phyloP scores from a whole-genome alignment of 2,888 invertebrate species.

The Fragum fragum region DNA sequence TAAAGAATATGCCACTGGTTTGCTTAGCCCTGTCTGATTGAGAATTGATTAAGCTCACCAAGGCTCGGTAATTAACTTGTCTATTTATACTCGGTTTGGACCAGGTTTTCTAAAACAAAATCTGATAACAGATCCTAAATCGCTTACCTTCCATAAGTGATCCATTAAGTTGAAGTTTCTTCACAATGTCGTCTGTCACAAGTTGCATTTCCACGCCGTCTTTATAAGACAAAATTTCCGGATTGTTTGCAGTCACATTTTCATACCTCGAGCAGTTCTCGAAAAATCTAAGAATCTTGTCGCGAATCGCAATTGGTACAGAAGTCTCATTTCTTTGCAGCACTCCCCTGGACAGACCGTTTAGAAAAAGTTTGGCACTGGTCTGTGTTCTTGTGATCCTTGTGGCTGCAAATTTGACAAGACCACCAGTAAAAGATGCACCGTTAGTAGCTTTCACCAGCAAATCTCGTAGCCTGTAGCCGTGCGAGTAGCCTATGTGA shows the following conservation, averaged over 20 bases:
- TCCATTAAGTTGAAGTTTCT: constrained; percentile 26
- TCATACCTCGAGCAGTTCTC: constrained; percentile 77
- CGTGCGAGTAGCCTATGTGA: background rate
- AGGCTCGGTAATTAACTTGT: too few relatives aligned
- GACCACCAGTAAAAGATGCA: constrained; percentile 49
- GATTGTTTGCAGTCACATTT: constrained; percentile 72
- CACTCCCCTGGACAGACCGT: constrained; percentile 69
- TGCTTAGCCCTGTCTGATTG: too few relatives aligned
- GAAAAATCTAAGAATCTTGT: constrained; percentile 78
- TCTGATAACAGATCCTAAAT: too few relatives aligned
- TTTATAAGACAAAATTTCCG: constrained; percentile 77
- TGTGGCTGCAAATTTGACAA: constrained; percentile 77
- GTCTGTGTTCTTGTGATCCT: constrained; percentile 78
- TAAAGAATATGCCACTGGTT: too few relatives aligned
- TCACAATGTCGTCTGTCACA: constrained; percentile 62
- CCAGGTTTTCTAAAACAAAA: too few relatives aligned
- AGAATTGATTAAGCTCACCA: too few relatives aligned
- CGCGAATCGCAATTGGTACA: constrained; percentile 67
- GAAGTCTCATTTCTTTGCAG: constrained; percentile 37
- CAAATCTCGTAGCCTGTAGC: background rate
- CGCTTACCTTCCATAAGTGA: constrained; percentile 37
- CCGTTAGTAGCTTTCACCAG: background rate
- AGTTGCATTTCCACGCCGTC: constrained; percentile 72
- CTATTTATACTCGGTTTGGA: too few relatives aligned
- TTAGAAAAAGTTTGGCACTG: constrained; percentile 80